Base-by-base conservation (phyloP, 2,113 vertebrate genomes). In the Camarhynchus parvulus region DNA sequence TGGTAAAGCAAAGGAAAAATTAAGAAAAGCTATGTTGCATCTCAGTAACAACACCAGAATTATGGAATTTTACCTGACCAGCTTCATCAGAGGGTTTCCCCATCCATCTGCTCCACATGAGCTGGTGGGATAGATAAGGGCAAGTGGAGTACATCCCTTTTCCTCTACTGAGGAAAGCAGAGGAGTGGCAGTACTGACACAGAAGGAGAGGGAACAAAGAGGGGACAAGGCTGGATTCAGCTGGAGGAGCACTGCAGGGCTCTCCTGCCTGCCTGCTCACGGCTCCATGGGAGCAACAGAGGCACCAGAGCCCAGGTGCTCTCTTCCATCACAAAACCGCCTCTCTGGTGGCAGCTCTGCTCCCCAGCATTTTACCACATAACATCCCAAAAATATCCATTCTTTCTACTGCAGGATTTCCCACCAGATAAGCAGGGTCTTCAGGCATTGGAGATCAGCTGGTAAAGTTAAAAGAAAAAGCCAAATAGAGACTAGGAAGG, bases 321-420 rank as follows among this genome's bases (percentile, higher is more conserved):
- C 47, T 75, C 22, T 1, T 41, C 33, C 66, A 47, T 18, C 0
- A 0, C 17, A 30, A 15, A 89, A 55, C 27, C 17, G 5, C 39
- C 30, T 42, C 44, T 41, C 39, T 4, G 0, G 1, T 0, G 25
- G 47, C 67, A 76, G 42, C 52, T 86, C 76, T 0, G 0, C 49
- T 77, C 17, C 66, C 14, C n/a, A 53, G 18, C 18, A 7, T 42
- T 63, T 67, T 15, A 52, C 3, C 35, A 35, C 27, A 8, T 1
- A 55, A 35, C 3, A 58, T 15, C 46, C 39, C 74, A 11, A 78
- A 89, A 93, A 72, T 18, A 35, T 30, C 35, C n/a, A 20, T 25
- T 21, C 33, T 31, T 28, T 66, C 56, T 23, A 15, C 31, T 50
- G 59, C 27, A 21, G 21, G 25, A 67, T 75, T 63, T 61, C 41